A percentile compares a stretch with the other conserved stretches of the same genome.
Evolutionary conservation across 2,888 invertebrate genomes (phyloP).

Genomic region (Epinotia brunnichana): DNA sequence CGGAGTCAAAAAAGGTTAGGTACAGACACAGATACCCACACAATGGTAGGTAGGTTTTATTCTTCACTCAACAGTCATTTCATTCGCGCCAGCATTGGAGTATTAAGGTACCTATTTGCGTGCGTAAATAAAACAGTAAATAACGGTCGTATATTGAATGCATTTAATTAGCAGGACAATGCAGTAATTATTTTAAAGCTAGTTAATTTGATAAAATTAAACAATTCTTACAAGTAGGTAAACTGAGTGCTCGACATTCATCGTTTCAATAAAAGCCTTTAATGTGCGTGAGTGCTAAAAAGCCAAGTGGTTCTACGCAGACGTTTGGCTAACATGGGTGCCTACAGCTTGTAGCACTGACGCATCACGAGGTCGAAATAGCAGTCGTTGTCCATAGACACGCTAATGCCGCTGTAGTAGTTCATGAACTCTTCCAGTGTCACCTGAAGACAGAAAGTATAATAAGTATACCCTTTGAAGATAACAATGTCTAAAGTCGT

Average conservation of each 20-base stretch:
- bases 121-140: neutral
- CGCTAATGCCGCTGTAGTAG: conserved; percentile 96
- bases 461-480: neutral
- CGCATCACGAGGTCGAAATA: conserved; percentile 98
- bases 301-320: neutral
- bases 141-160: neutral
- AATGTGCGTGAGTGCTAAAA: neutral
- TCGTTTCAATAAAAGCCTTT: conserved; percentile 8
- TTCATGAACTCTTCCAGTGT: conserved; percentile 96
- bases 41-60: too few species aligned
- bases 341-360: conserved; percentile 93
- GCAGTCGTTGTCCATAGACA: conserved; percentile 96
- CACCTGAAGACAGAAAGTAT: conserved; percentile 85
- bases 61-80: too few species aligned
- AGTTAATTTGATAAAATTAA: conserved; percentile 32
- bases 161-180: conserved; percentile 48
- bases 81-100: too few species aligned
- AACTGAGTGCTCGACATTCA: conserved; percentile 28
- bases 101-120: too few species aligned
- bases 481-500: too few species aligned
- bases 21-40: too few species aligned
- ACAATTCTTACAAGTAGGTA: conserved; percentile 22
- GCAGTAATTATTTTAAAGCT: conserved; percentile 45
- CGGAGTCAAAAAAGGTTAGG: too few species aligned
- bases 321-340: conserved; percentile 1